Evolutionary conservation across 2,113 vertebrate species (phyloP), one percentile per base, ranked within the genome.

Genomic region (Quiscalus mexicanus): DNA sequence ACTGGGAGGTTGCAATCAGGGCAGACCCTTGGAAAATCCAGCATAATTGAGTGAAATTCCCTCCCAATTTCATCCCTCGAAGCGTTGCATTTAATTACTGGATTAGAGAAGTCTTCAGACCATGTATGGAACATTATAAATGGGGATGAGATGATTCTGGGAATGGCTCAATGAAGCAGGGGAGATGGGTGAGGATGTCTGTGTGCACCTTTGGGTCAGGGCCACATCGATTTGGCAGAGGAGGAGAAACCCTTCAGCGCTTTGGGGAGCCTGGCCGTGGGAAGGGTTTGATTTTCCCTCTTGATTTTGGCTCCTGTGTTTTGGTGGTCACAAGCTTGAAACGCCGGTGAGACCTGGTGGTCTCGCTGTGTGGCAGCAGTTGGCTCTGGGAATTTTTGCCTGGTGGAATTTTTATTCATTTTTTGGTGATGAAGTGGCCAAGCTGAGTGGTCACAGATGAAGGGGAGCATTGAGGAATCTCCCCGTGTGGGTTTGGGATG

Each of bases 81-180:
- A 95, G 94, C 25, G 27, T 96, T 96, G 92, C 95, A 87, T 97
- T 96, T 98, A 97, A 98, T 98, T 98, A 98, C 97, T 96, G 95
- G 97, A 96, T 98, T 97, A 98, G 96, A 97, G 96, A 84, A 97
- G 95, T 87, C 98, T 98, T 97, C 97, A 97, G 98, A 98, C 93
- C 96, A 52, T 79, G 95, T 97, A 98, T 98, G 19, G 96, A 97
- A 96, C 97, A 93, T 98, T 98, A 97, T 98, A 98, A 98, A 98
- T 98, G 98, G 96, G 97, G 96, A 96, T 97, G 97, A 97, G 98
- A 97, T 97, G 97, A 84, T 98, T 98, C 98, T 98, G 97, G 97
- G 98, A 98, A 98, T 97, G 97, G 97, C 97, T 98, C 98, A 97
- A 98, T 98, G 96, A 97, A 97, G 92, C 96, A 96, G 97, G 96